A percentile compares a stretch with the other conserved stretches of the same genome.
Conservation (phyloP, 2,113 vertebrate species). For the Prunella fulvescens region DNA sequence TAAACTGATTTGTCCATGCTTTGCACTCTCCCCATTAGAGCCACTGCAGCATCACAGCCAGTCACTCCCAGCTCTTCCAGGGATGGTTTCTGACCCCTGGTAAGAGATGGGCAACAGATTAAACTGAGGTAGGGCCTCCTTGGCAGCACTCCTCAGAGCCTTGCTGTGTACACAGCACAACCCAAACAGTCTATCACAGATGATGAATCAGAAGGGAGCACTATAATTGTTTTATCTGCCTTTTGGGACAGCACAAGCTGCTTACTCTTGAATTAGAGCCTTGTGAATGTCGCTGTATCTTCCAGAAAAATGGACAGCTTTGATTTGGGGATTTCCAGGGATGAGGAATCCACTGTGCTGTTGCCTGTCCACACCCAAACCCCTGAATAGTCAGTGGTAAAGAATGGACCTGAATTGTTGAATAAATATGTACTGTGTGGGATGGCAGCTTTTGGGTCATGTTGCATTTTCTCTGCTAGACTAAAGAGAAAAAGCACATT, state of each 20-base stretch:
- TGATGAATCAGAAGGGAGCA: constrained; percentile 48
- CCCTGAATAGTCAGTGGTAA: not conserved
- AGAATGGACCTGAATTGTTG: not conserved
- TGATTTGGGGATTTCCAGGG: not conserved
- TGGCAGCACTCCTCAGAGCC: not conserved
- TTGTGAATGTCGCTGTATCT: not conserved
- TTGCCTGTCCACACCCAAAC: not conserved
- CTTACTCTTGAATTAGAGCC: constrained; percentile 34
- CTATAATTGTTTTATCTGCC: constrained; percentile 52
- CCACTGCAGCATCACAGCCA: not conserved
- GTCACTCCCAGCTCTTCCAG: not conserved
- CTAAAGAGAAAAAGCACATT: not conserved
- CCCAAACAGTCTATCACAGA: constrained; percentile 11
- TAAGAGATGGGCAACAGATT: not conserved
- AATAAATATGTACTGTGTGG: not conserved
- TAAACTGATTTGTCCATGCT: rapidly evolving
- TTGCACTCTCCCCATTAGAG: not conserved
- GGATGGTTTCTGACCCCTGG: not conserved
- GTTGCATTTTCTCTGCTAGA: not conserved
- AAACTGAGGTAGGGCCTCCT: not conserved
- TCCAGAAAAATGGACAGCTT: not conserved
- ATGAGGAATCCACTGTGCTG: not conserved
- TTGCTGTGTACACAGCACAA: not conserved
- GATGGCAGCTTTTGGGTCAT: not conserved
- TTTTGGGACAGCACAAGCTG: constrained; percentile 48